phyloP scores from a whole-genome alignment of 2,113 vertebrate species.

The Caloenas nicobarica region DNA sequence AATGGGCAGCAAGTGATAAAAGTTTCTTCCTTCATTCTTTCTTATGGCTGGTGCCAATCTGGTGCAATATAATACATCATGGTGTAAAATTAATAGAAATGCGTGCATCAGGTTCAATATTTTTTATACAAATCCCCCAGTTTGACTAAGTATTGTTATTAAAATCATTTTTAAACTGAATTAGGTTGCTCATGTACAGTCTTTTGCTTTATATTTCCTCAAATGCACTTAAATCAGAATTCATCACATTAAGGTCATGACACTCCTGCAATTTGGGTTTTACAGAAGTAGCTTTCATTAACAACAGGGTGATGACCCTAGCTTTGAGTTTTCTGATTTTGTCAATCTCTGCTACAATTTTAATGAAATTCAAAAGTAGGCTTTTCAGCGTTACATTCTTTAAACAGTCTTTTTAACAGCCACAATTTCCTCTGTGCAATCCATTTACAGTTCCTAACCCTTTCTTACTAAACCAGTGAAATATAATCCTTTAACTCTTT shows the following conservation, averaged over 20 bases:
- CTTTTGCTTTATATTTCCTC: neutral
- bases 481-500: neutral
- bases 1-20: neutral
- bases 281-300: conserved; percentile 9
- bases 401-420: neutral
- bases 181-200: neutral
- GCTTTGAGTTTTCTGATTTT: conserved; percentile 18
- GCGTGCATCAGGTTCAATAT: neutral
- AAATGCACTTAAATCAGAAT: conserved; percentile 22
- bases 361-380: conserved; percentile 22
- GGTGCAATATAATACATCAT: neutral
- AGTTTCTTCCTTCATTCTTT: neutral
- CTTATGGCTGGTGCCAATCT: neutral
- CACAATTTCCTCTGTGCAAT: neutral
- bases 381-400: neutral
- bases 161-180: neutral
- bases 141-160: neutral
- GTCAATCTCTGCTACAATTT: conserved; percentile 11
- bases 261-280: neutral
- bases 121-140: neutral
- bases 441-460: neutral
- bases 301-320: neutral
- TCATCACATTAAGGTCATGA: neutral
- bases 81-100: neutral
- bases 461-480: neutral